Percentiles rank a stretch among this genome's conserved stretches.
Conservation (phyloP, 2,113 vertebrate species). For the Nicator chloris region DNA sequence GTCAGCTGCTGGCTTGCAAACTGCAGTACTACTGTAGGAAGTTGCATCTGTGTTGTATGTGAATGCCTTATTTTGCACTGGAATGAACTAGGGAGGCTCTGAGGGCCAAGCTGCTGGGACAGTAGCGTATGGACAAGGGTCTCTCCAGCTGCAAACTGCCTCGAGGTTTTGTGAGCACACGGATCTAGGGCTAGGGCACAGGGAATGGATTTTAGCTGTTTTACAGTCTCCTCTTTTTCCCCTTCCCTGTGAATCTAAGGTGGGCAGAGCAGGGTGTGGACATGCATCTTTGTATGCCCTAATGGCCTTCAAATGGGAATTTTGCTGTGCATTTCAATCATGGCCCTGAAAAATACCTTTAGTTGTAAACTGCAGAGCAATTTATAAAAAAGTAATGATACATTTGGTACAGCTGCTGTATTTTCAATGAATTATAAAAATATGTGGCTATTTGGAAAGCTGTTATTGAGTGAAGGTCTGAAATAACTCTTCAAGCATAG, state of each 20-base stretch:
- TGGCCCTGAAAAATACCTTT: not conserved
- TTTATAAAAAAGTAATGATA: not conserved
- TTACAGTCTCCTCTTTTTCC: not conserved
- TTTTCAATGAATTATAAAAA: not conserved
- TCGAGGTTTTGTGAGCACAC: not conserved
- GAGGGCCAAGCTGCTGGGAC: constrained; percentile 34
- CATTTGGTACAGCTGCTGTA: not conserved
- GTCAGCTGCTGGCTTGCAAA: constrained; percentile 52
- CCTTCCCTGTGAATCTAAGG: not conserved
- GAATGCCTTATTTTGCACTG: constrained; percentile 14
- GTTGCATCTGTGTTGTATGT: not conserved
- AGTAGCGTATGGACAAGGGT: not conserved
- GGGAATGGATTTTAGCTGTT: not conserved
- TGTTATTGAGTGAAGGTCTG: not conserved
- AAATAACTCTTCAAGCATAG: not conserved
- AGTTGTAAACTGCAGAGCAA: not conserved
- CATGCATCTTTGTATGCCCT: not conserved
- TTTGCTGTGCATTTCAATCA: not conserved
- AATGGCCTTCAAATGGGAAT: not conserved
- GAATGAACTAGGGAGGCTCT: constrained; percentile 35
- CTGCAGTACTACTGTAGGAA: constrained; percentile 18
- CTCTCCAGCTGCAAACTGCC: not conserved
- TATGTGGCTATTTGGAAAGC: not conserved
- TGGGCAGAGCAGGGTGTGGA: not conserved
- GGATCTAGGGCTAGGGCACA: not conserved